phyloP scores from a whole-genome alignment of 2,797 vertebrate genomes.

The Microtus californicus region DNA sequence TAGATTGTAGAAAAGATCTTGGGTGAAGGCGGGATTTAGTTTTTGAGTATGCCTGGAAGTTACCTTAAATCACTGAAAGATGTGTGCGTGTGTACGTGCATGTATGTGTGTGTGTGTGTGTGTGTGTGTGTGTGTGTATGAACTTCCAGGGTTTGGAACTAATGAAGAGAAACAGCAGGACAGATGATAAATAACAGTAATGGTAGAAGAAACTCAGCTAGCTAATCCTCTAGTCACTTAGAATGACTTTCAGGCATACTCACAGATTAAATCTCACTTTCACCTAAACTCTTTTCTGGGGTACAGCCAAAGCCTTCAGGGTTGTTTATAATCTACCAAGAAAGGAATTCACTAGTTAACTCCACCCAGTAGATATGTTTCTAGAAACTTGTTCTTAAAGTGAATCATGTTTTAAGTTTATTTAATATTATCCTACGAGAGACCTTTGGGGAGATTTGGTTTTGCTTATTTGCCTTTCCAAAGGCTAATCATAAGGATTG shows the following conservation, averaged over 20 bases:
- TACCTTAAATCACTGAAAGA: background rate
- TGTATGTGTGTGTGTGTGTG: background rate
- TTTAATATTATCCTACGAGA: conserved; percentile 55
- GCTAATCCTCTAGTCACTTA: conserved; percentile 54
- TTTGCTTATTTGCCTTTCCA: background rate
- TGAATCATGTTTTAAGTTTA: conserved; percentile 56
- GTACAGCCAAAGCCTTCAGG: conserved; percentile 59
- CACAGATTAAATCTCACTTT: conserved; percentile 61
- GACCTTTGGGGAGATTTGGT: conserved; percentile 39
- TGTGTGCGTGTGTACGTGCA: background rate
- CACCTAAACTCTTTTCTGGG: conserved; percentile 50
- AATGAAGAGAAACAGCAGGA: conserved; percentile 62
- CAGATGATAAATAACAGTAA: conserved; percentile 61
- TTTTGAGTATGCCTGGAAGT: conserved; percentile 49
- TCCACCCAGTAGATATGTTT: conserved; percentile 46
- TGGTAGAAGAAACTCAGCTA: conserved; percentile 47
- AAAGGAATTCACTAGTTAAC: conserved; percentile 61
- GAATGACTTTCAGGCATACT: conserved; percentile 45
- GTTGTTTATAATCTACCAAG: conserved; percentile 74
- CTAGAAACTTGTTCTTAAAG: conserved; percentile 56
- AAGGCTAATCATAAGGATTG: conserved; percentile 43
- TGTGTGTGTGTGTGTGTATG: background rate
- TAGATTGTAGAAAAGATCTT: conserved; percentile 42
- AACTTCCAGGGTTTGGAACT: conserved; percentile 42
- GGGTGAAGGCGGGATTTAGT: conserved; percentile 57